Evolutionary conservation across 2,113 vertebrate genomes (phyloP), one percentile per base, ranked within the genome.

Genomic region (Cebus imitator): DNA sequence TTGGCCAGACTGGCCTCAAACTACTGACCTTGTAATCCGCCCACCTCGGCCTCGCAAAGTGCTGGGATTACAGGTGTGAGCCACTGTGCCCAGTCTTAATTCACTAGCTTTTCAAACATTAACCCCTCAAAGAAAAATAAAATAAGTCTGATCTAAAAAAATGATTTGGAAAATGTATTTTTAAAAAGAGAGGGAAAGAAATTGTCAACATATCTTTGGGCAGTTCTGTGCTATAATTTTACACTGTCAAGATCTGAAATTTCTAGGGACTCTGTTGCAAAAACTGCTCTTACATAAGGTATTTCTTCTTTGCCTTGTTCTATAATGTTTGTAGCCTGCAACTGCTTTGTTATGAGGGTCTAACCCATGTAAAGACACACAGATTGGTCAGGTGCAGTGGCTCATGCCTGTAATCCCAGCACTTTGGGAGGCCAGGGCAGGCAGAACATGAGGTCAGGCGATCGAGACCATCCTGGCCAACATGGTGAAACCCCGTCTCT

Each of bases 181-280:
- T 91, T 83, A 43, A 80, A 87, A 97, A 92, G 50, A 87, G 61
- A 95, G 20, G 21, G 25, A 90, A 79, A 64, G 9, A 91, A 78
- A 90, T 92, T 37, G 35, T 72, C 57, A 86, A 45, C 23, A 82
- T 75, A 61, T 96, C 52, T 57, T 85, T 91, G 90, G 11, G 8
- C 23, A 68, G 13, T 96, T 97, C n/a, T 88, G 6, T 86, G 43
- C 55, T 91, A 32, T 92, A 94, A 98, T 78, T 95, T 87, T 91
- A 25, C 58, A 50, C 50, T 57, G 76, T 48, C 32, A 83, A 75
- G 79, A 85, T 78, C 75, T 76, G 75, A 92, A 93, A 58, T 25
- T 79, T 96, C 11, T 11, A 76, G 68, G 50, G 48, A 80, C 80
- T 83, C 32, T 70, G 45, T 95, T 78, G 48, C 37, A 94, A 90